These are phyloP conservation scores for cat (Felis catus) DNA, from an alignment of 2,113 vertebrate genomes.

Conservation along the genomic window DNA sequence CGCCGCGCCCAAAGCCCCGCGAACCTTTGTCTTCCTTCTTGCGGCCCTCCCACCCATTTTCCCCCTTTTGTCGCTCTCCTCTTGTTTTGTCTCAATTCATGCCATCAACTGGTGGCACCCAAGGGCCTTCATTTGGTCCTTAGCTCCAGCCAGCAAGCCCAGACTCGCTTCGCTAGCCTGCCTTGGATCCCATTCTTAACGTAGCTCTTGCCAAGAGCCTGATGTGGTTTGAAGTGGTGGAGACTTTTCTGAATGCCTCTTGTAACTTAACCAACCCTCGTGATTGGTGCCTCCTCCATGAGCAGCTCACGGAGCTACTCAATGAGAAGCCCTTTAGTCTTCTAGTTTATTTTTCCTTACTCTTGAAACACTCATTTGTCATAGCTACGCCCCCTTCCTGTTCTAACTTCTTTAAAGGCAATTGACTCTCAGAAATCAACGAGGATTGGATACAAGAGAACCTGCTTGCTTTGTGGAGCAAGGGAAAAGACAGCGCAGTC, in stretches of 20 bases:
- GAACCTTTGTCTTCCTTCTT: background rate
- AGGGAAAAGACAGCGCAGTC: background rate
- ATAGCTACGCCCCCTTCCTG: background rate
- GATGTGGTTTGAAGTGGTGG: background rate
- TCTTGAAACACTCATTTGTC: background rate
- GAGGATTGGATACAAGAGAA: background rate
- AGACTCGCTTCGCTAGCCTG: background rate
- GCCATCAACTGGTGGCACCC: background rate
- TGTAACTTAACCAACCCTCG: background rate
- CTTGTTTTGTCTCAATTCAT: background rate
- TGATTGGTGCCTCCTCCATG: background rate
- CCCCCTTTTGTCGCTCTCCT: background rate
- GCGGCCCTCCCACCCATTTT: background rate
- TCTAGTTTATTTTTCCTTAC: background rate
- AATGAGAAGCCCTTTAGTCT: background rate
- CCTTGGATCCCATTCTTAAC: background rate
- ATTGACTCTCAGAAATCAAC: background rate
- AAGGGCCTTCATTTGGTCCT: background rate
- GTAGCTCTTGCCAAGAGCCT: constrained; percentile 13
- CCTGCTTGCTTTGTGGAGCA: background rate
- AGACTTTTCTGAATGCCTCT: background rate
- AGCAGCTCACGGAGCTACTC: background rate
- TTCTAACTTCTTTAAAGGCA: constrained; percentile 26
- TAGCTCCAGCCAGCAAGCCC: constrained; percentile 29
- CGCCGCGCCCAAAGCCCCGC: too few relatives aligned